Conservation (phyloP, 2,113 vertebrate species). For the Elgaria multicarinata region DNA sequence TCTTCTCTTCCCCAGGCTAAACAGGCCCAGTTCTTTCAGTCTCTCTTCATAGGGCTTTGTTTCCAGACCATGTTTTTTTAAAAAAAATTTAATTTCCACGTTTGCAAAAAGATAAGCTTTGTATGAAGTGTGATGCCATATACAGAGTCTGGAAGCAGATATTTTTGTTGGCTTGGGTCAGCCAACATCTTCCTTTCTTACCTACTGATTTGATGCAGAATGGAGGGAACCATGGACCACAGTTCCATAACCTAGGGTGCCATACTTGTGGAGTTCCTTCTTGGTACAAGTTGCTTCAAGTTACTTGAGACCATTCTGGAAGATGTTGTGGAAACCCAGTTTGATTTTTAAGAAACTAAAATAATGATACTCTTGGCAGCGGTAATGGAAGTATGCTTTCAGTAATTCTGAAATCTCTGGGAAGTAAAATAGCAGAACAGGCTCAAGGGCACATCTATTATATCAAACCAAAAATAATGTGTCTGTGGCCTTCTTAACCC, state of each 20-base stretch:
- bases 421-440: background rate
- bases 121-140: no score
- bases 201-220: background rate
- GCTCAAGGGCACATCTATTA: slow-evolving; percentile 2
- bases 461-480: background rate
- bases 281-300: background rate
- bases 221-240: no score
- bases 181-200: background rate
- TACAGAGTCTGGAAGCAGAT: background rate
- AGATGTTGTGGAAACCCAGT: background rate
- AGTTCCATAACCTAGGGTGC: background rate
- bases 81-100: background rate
- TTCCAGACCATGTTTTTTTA: no score
- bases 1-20: no score
- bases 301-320: background rate
- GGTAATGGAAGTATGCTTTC: background rate
- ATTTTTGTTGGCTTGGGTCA: no score
- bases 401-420: background rate
- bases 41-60: no score
- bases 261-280: background rate
- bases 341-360: background rate
- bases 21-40: no score
- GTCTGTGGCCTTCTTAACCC: slow-evolving; percentile 8
- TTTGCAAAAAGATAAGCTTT: background rate
- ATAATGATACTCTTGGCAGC: background rate